Evolutionary conservation across 1,140 invertebrate species (phyloP), one percentile per base, ranked within the genome.

Genomic region (Bombus soroeensis): DNA sequence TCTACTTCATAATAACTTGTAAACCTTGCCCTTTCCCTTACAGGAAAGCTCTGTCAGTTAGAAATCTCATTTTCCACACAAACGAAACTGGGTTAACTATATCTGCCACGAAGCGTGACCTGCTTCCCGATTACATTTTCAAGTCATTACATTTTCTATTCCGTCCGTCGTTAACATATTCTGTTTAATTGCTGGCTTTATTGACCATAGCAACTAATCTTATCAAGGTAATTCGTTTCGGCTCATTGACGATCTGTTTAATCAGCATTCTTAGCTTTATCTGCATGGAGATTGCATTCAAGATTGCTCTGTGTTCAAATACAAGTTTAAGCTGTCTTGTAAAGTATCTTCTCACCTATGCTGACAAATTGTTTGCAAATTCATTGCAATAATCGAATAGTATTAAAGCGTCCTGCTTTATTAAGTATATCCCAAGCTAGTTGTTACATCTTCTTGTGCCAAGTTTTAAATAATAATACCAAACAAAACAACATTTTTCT

Each of bases 41-140:
- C 25, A 74, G 43, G 15, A 18, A 8, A 66, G 34, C 39, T 41
- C 2, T 32, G 39, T 15, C 25, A 57, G 28, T 28, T 41, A 43
- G 57, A 39, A 78, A 78, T 64, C 75, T 64, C 28, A 62, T 78
- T 88, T 89, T 71, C 87, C 74, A 66, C 75, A 80, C 77, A 85
- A 88, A 76, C 73, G 87, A 70, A 80, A 89, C 66, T 76, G 34
- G 81, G 73, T 77, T 47, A 64, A 68, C 74, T 59, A 34, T 53
- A 59, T 12, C 53, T 76, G 25, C 59, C 73, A 76, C 72, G 80
- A 74, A 73, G 39, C 73, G 73, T 83, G 81, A 76, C 82, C 82
- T 18, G 74, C 25, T 83, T 77, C 59, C 74, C 64, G 47, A 76
- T 83, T 83, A 41, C 75, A 53, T 83, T 83, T 66, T 83, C 81